Evolutionary conservation across 2,113 vertebrate species (phyloP).

Genomic region (Catharus bicknelli): DNA sequence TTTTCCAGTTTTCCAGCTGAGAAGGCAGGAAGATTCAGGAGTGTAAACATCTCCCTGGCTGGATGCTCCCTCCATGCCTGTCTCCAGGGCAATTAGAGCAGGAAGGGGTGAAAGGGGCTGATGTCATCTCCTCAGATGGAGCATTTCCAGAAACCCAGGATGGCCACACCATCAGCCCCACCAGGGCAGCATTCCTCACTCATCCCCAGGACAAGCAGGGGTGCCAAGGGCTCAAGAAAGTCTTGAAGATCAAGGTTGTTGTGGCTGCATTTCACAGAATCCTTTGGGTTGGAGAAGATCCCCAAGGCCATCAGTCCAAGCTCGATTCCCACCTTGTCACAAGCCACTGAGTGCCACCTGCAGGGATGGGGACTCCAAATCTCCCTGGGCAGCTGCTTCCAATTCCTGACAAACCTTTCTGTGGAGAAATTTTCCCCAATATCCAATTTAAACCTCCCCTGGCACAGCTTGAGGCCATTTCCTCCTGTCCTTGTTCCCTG

Average conservation of each 20-base stretch:
- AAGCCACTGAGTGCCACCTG: not conserved
- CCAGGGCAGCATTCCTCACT: not conserved
- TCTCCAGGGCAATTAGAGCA: not conserved
- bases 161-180: not conserved
- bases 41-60: not conserved
- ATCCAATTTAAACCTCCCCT: not conserved
- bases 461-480: not conserved
- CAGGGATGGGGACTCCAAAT: not conserved
- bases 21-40: not conserved
- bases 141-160: not conserved
- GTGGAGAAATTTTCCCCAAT: no score
- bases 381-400: not conserved
- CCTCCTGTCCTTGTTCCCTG: not conserved
- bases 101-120: not conserved
- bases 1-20: not conserved
- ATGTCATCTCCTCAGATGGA: not conserved
- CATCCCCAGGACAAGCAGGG: not conserved
- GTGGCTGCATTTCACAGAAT: not conserved
- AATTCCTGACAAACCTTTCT: not conserved
- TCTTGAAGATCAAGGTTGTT: not conserved
- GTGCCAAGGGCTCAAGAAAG: not conserved
- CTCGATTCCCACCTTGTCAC: accelerated
- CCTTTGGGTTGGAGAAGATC: not conserved
- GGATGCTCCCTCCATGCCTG: not conserved
- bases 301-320: not conserved